Evolutionary conservation across 2,797 vertebrate genomes (phyloP).

Genomic region (Carduelis carduelis): DNA sequence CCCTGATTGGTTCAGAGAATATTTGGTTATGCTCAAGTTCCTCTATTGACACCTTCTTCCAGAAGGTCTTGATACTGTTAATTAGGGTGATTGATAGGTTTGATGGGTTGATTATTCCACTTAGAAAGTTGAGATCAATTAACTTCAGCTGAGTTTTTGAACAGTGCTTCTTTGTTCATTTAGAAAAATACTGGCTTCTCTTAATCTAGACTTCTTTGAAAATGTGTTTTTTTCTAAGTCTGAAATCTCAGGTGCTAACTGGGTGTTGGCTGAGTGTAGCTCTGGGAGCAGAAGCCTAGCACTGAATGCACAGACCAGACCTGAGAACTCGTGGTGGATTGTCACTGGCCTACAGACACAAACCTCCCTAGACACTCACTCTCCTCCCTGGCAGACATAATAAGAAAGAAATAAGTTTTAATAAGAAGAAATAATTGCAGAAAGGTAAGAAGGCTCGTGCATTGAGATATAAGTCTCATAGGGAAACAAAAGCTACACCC

Average conservation of each 20-base stretch:
- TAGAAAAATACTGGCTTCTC: background rate
- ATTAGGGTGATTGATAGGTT: background rate
- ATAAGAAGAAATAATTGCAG: background rate
- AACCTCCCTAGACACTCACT: background rate
- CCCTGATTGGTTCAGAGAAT: background rate
- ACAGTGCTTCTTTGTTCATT: background rate
- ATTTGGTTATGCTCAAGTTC: background rate
- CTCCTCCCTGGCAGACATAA: background rate
- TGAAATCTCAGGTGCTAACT: background rate
- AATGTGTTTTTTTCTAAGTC: background rate
- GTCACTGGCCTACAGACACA: background rate
- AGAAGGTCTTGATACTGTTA: background rate
- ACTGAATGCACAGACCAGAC: background rate
- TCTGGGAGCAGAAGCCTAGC: background rate
- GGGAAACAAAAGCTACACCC: background rate
- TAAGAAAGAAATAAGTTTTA: no score
- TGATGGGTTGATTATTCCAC: background rate
- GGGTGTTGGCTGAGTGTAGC: background rate
- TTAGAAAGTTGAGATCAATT: background rate
- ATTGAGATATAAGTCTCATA: background rate
- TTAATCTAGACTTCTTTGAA: background rate
- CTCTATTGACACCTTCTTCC: background rate
- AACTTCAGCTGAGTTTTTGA: background rate
- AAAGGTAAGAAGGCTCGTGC: accelerated
- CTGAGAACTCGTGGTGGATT: background rate